A percentile compares a stretch with the other conserved stretches of the same genome.
Evolutionary conservation across 2,113 vertebrate species (phyloP).

Genomic region (Helogale parvula): DNA sequence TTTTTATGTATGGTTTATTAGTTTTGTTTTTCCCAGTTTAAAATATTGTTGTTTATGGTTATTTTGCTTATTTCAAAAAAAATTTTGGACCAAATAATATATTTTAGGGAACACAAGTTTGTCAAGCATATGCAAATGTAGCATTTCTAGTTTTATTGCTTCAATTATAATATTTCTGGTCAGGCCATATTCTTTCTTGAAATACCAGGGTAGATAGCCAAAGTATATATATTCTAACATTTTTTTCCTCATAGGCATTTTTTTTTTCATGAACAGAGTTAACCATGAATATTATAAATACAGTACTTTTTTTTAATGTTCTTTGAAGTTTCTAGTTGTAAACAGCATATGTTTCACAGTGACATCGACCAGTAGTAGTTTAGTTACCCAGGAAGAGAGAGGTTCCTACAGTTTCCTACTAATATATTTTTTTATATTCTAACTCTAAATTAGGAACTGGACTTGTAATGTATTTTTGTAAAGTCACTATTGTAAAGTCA

Average conservation of each 20-base stretch:
- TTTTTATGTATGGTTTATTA: neutral
- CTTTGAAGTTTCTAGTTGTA: neutral
- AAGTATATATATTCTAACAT: neutral
- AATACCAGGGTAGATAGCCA: neutral
- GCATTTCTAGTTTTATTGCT: neutral
- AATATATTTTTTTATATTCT: neutral
- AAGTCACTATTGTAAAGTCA: neutral
- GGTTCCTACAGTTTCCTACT: neutral
- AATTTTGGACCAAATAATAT: neutral
- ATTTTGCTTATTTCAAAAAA: constrained; percentile 26
- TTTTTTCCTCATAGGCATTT: neutral
- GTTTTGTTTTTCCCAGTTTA: constrained; percentile 20
- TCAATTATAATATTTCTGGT: neutral
- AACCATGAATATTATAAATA: neutral
- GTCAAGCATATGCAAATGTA: neutral
- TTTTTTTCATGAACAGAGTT: constrained; percentile 2
- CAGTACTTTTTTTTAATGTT: neutral
- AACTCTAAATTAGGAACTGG: neutral
- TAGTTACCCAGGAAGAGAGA: neutral
- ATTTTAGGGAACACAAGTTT: neutral
- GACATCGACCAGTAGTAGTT: neutral
- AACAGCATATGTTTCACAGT: neutral
- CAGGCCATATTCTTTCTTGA: neutral
- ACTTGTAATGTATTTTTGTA: constrained; percentile 28
- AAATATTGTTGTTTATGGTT: neutral